Evolutionary conservation across 2,797 vertebrate species (phyloP).

Genomic region (Lepilemur septentrionalis): DNA sequence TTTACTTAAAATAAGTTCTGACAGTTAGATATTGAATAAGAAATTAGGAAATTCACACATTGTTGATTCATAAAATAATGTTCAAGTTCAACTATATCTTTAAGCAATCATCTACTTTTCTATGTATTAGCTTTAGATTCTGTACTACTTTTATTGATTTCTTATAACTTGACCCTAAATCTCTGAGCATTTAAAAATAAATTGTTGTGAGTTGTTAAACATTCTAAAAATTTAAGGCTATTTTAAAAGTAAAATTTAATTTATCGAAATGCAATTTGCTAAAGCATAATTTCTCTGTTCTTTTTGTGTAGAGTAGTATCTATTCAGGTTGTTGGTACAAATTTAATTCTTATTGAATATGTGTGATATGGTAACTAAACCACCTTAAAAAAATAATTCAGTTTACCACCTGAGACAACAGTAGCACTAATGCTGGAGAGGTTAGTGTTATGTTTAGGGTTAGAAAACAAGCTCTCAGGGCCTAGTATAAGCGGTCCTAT

Average conservation of each 20-base stretch:
- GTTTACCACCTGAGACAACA: neutral
- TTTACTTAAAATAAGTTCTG: constrained; percentile 56
- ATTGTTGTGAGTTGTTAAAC: constrained; percentile 27
- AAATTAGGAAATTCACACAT: constrained; percentile 18
- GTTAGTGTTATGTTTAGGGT: neutral
- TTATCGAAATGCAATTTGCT: neutral
- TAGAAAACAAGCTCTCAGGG: neutral
- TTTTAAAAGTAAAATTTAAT: constrained; percentile 34
- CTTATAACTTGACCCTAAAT: constrained; percentile 14
- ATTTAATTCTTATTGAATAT: constrained; percentile 16
- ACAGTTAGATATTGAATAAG: constrained; percentile 32
- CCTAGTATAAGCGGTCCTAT: neutral
- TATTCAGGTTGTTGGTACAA: neutral
- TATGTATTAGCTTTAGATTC: constrained; percentile 6
- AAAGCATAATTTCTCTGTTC: neutral
- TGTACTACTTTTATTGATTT: neutral
- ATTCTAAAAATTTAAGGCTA: constrained; percentile 13
- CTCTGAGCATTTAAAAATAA: constrained; percentile 42
- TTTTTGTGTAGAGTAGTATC: neutral
- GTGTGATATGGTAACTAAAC: neutral
- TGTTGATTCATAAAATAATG: neutral
- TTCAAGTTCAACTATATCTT: neutral
- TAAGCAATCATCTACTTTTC: neutral
- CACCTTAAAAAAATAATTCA: neutral
- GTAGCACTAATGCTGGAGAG: neutral